A percentile compares a stretch with the other conserved stretches of the same genome.
These are phyloP conservation scores for Microtus montanus DNA, from an alignment of 2,113 vertebrate species.

Conservation along the genomic window DNA sequence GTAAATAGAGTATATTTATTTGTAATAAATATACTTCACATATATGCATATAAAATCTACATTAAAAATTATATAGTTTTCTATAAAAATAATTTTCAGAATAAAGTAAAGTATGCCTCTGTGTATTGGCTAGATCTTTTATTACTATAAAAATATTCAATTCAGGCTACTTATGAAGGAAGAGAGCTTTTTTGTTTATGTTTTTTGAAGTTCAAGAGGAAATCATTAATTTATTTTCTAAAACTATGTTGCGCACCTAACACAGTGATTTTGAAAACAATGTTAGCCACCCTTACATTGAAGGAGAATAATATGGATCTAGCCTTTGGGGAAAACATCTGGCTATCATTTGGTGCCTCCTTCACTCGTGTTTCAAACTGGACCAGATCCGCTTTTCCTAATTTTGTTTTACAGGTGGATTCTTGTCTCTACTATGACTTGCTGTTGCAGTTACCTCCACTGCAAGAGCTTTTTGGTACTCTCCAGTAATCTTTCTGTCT, in stretches of 20 bases:
- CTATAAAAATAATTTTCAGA: no score
- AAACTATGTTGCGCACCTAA: not conserved
- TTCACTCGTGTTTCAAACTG: not conserved
- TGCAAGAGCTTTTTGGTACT: not conserved
- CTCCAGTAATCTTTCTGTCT: not conserved
- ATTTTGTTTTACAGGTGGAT: not conserved
- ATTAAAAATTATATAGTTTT: no score
- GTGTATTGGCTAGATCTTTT: not conserved
- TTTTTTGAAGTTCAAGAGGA: not conserved
- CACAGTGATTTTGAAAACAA: slow-evolving; percentile 9
- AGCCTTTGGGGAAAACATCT: not conserved
- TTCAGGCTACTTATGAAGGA: not conserved
- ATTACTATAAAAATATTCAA: not conserved
- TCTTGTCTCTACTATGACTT: not conserved
- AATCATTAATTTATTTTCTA: not conserved
- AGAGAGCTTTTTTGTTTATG: not conserved
- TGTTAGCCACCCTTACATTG: not conserved
- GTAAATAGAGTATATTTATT: no score
- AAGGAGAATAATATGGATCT: not conserved
- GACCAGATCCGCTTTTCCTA: not conserved
- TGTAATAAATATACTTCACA: no score
- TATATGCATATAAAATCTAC: no score
- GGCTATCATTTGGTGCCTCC: not conserved
- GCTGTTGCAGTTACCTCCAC: not conserved
- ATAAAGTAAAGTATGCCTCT: not conserved